A percentile compares a stretch with the other conserved stretches of the same genome.
phyloP scores from a whole-genome alignment of 2,113 vertebrate species.

The Onychostruthus taczanowskii region DNA sequence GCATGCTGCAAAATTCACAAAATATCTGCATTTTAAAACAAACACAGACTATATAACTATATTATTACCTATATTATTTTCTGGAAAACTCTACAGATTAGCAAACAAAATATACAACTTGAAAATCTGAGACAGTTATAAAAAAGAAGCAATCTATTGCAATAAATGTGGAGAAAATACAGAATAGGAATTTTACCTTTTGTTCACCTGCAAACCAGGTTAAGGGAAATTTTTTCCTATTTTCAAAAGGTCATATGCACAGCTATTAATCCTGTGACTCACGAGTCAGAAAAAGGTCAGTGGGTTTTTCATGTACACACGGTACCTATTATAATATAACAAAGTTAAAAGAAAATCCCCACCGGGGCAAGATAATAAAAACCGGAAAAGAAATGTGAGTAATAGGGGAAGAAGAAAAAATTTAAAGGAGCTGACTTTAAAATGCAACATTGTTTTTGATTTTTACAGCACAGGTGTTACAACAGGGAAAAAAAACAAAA shows the following conservation, averaged over 20 bases:
- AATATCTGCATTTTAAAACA: background rate
- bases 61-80: background rate
- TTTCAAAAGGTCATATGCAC: background rate
- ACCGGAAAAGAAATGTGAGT: conserved; percentile 50
- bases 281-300: conserved; percentile 48
- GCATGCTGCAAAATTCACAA: background rate
- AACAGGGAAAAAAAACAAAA: background rate
- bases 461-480: conserved; percentile 27
- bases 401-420: conserved; percentile 25
- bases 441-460: conserved; percentile 38
- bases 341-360: conserved; percentile 52
- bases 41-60: background rate
- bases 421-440: conserved; percentile 2
- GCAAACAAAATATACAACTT: background rate
- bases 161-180: background rate
- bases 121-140: background rate
- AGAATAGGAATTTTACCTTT: background rate
- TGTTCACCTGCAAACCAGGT: conserved; percentile 22
- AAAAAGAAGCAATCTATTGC: background rate
- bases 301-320: background rate
- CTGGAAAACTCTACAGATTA: background rate
- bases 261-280: conserved; percentile 43
- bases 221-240: background rate
- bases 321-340: conserved; percentile 16
- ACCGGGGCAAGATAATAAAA: conserved; percentile 43